Evolutionary conservation across 2,888 invertebrate genomes (phyloP).

Genomic region (Drosophila demipolita): DNA sequence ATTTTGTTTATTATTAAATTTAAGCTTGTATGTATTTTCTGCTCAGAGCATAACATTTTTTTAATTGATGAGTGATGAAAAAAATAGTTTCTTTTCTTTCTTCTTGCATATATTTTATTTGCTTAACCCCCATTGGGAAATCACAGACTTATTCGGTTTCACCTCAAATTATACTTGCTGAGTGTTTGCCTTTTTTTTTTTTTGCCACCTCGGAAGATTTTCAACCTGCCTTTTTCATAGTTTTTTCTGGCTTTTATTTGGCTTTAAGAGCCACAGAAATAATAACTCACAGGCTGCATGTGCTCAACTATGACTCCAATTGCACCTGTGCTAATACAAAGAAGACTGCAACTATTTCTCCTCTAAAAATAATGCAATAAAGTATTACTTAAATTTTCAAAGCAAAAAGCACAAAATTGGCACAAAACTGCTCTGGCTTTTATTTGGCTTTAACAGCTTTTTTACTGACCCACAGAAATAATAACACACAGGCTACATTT

Average conservation of each 20-base stretch:
- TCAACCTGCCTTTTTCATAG: neutral
- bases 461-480: constrained; percentile 2
- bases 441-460: neutral
- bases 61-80: neutral
- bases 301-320: neutral
- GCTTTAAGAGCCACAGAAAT: neutral
- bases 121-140: neutral
- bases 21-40: neutral
- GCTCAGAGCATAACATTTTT: neutral
- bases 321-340: neutral
- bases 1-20: neutral
- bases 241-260: neutral
- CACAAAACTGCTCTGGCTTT: neutral
- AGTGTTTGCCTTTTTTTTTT: neutral
- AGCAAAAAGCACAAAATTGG: neutral
- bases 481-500: neutral
- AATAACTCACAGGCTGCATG: neutral
- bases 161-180: neutral
- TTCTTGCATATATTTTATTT: neutral
- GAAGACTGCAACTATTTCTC: neutral
- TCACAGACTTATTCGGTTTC: neutral
- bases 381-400: neutral
- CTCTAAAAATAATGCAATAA: neutral
- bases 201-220: neutral
- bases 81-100: neutral